Percentiles rank a stretch among this genome's conserved stretches.
phyloP scores from a whole-genome alignment of 2,888 invertebrate genomes.

The Drosophila kambysellisi region DNA sequence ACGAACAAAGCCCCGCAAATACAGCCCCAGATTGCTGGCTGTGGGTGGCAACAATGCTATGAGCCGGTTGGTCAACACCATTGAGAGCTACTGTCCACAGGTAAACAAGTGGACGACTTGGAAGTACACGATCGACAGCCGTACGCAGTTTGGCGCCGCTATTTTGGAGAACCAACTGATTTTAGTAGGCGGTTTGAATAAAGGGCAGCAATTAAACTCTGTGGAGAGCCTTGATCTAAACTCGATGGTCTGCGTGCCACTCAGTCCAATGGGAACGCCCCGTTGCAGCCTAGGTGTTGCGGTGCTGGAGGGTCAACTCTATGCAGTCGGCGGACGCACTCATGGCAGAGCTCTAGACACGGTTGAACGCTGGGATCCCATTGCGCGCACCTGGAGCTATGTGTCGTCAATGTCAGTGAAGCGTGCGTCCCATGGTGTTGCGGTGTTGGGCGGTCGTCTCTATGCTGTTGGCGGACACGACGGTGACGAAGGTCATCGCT shows the following conservation, averaged over 20 bases:
- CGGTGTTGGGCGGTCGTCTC: conserved; percentile 92
- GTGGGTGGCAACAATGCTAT: conserved; percentile 87
- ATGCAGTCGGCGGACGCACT: conserved; percentile 95
- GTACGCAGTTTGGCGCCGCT: conserved; percentile 96
- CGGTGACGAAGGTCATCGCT: conserved; percentile 91
- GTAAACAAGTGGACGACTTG: conserved; percentile 84
- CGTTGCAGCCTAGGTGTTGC: conserved; percentile 92
- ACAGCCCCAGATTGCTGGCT: conserved; percentile 90
- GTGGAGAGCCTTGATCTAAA: conserved; percentile 95
- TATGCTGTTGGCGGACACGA: conserved; percentile 97
- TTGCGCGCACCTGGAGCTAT: conserved; percentile 94
- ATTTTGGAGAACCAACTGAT: conserved; percentile 92
- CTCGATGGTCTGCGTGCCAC: conserved; percentile 91
- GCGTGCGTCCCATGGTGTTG: conserved; percentile 94
- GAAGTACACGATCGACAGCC: conserved; percentile 85
- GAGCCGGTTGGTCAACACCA: conserved; percentile 89
- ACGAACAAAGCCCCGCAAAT: conserved; percentile 94
- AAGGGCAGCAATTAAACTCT: conserved; percentile 83
- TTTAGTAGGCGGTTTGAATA: conserved; percentile 94
- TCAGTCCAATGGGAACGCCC: conserved; percentile 96
- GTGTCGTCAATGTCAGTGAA: conserved; percentile 95
- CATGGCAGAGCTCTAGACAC: conserved; percentile 94
- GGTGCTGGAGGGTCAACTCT: conserved; percentile 91
- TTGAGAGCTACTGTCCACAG: conserved; percentile 91
- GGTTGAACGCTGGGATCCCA: conserved; percentile 96